Conservation (phyloP, 2,113 vertebrate species). For the Gobio gobio region DNA sequence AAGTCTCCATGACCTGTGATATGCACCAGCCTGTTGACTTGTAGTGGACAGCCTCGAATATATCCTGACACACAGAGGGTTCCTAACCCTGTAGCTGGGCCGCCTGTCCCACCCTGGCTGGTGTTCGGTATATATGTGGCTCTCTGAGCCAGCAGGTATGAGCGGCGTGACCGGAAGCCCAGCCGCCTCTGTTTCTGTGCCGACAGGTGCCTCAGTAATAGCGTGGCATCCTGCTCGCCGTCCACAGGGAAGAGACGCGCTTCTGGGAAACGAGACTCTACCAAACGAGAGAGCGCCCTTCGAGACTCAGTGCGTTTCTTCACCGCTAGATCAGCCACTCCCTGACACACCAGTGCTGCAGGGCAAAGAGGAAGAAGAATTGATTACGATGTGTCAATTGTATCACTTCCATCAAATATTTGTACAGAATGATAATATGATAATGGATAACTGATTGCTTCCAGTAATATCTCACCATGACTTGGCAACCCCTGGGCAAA, state of each 20-base stretch:
- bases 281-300: slow-evolving; percentile 81
- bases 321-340: slow-evolving; percentile 77
- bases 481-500: slow-evolving; percentile 95
- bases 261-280: slow-evolving; percentile 87
- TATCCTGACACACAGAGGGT: slow-evolving; percentile 92
- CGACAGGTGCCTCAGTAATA: slow-evolving; percentile 86
- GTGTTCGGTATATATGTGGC: slow-evolving; percentile 79
- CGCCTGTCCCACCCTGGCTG: slow-evolving; percentile 47
- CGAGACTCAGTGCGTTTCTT: slow-evolving; percentile 87
- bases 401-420: neutral
- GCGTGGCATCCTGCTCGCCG: slow-evolving; percentile 82
- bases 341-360: slow-evolving; percentile 85
- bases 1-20: slow-evolving; percentile 93
- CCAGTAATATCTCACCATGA: slow-evolving; percentile 77
- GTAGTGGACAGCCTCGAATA: slow-evolving; percentile 82
- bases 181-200: slow-evolving; percentile 87
- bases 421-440: neutral
- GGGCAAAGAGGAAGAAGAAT: neutral
- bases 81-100: slow-evolving; percentile 75
- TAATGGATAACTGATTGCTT: neutral
- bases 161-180: slow-evolving; percentile 84
- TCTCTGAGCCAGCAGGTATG: slow-evolving; percentile 83
- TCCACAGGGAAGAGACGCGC: slow-evolving; percentile 84
- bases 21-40: slow-evolving; percentile 88
- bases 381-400: neutral